These are phyloP conservation scores for Xestobium rufovillosum DNA, from an alignment of 2,888 invertebrate species.

Conservation along the genomic window DNA sequence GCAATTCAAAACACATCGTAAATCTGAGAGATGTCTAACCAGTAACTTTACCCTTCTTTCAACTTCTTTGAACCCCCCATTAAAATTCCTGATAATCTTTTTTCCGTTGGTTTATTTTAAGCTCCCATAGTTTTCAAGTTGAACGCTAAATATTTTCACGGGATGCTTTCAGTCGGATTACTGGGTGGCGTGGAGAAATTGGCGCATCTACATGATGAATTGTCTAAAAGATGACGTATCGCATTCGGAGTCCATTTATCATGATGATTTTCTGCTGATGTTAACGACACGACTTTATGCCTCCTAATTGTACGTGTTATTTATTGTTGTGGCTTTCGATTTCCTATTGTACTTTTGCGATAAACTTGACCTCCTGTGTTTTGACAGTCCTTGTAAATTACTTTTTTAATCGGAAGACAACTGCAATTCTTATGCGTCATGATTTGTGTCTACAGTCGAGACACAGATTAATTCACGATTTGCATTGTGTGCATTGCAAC, in stretches of 20 bases:
- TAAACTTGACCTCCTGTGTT: too few relatives aligned
- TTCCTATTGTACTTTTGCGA: too few relatives aligned
- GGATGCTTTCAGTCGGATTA: slow-evolving; percentile 10
- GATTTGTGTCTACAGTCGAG: too few relatives aligned
- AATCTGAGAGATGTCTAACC: slow-evolving; percentile 34
- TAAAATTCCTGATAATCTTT: slow-evolving; percentile 23
- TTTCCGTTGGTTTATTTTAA: slow-evolving; percentile 13
- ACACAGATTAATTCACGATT: too few relatives aligned
- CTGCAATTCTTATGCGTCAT: too few relatives aligned
- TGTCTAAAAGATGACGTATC: slow-evolving; percentile 14
- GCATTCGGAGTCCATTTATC: slow-evolving; percentile 16
- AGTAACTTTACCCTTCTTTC: slow-evolving; percentile 32
- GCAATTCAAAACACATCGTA: slow-evolving; percentile 34
- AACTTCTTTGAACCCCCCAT: slow-evolving; percentile 24
- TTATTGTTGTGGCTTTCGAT: slow-evolving; percentile 21
- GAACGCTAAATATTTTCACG: slow-evolving; percentile 4
- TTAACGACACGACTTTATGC: slow-evolving; percentile 29
- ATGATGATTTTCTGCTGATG: slow-evolving; percentile 19
- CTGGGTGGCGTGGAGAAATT: slow-evolving; percentile 15
- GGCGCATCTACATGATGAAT: slow-evolving; percentile 18
- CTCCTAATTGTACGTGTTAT: slow-evolving; percentile 29
- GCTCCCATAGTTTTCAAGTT: slow-evolving; percentile 17
- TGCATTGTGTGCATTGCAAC: too few relatives aligned
- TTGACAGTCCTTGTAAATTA: too few relatives aligned
- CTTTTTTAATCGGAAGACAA: too few relatives aligned